These are phyloP conservation scores for Trididemnum miniatum DNA, from an alignment of 23 tunicate species.

Conservation along the genomic window DNA sequence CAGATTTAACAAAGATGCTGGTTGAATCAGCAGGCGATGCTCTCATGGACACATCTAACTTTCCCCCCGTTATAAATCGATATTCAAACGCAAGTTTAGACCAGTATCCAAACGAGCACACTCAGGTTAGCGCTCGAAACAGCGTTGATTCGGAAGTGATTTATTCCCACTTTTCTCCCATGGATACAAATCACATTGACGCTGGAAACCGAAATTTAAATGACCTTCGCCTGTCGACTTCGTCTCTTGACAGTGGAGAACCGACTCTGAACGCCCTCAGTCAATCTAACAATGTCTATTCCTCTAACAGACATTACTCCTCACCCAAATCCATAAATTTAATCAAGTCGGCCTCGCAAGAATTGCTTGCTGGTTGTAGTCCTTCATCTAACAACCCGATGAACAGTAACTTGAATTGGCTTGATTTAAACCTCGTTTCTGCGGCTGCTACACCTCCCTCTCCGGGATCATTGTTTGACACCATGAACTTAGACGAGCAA, in stretches of 20 bases:
- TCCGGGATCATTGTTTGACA: slow-evolving; percentile 40
- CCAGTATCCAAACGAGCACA: slow-evolving; percentile 8
- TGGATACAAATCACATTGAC: slow-evolving; percentile 62
- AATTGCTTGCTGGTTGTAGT: slow-evolving; percentile 42
- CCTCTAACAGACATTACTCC: slow-evolving; percentile 17
- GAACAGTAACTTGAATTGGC: slow-evolving; percentile 67
- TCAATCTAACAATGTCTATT: slow-evolving; percentile 7
- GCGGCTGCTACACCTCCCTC: slow-evolving; percentile 62
- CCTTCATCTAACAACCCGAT: slow-evolving; percentile 23
- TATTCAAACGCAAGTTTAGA: slow-evolving; percentile 23
- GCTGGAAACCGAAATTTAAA: slow-evolving; percentile 22
- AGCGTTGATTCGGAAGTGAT: slow-evolving; percentile 64
- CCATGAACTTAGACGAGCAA: slow-evolving; percentile 35
- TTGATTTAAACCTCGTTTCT: slow-evolving; percentile 65
- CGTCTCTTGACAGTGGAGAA: slow-evolving; percentile 76
- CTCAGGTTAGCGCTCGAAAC: slow-evolving; percentile 48
- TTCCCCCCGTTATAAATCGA: slow-evolving; percentile 54
- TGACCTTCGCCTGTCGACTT: slow-evolving; percentile 75
- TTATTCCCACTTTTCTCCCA: slow-evolving; percentile 81
- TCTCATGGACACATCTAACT: slow-evolving; percentile 79
- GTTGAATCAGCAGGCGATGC: slow-evolving; percentile 90
- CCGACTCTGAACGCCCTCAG: slow-evolving; percentile 71
- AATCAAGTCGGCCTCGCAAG: slow-evolving; percentile 76
- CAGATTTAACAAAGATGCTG: slow-evolving; percentile 77
- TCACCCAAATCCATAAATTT: slow-evolving; percentile 54